Percentiles rank a stretch among this genome's conserved stretches.
Conservation (phyloP, 2,797 vertebrate species). For the Tapirus indicus region DNA sequence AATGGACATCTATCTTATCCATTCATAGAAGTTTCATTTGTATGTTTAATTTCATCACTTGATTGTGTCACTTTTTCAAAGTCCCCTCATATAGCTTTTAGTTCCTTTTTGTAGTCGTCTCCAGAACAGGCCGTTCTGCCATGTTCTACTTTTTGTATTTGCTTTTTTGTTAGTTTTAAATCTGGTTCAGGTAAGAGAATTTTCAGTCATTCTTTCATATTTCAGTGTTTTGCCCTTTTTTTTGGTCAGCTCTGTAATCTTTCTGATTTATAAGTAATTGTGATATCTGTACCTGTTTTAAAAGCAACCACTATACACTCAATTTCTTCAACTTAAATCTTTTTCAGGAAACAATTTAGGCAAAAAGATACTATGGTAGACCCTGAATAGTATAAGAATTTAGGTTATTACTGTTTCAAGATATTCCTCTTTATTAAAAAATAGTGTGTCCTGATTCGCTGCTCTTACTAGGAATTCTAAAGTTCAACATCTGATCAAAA, state of each 20-base stretch:
- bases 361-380: not conserved
- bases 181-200: not conserved
- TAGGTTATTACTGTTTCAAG: not conserved
- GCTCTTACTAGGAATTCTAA: not conserved
- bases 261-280: slow-evolving; percentile 39
- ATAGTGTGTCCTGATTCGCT: not conserved
- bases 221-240: not conserved
- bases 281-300: not conserved
- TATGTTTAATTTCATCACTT: not conserved
- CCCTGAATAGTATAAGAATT: not conserved
- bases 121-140: not conserved
- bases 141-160: not conserved
- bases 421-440: slow-evolving; percentile 43
- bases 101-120: not conserved
- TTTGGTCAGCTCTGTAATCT: not conserved
- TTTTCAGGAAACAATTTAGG: slow-evolving; percentile 14
- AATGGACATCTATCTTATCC: not conserved
- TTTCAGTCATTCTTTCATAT: not conserved
- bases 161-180: slow-evolving; percentile 25
- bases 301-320: not conserved
- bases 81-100: not conserved
- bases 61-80: not conserved
- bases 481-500: not conserved
- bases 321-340: slow-evolving; percentile 1
- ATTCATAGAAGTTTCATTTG: not conserved